Evolutionary conservation across 2,888 invertebrate species (phyloP), one percentile per base, ranked within the genome.

Genomic region (Apoda limacodes): DNA sequence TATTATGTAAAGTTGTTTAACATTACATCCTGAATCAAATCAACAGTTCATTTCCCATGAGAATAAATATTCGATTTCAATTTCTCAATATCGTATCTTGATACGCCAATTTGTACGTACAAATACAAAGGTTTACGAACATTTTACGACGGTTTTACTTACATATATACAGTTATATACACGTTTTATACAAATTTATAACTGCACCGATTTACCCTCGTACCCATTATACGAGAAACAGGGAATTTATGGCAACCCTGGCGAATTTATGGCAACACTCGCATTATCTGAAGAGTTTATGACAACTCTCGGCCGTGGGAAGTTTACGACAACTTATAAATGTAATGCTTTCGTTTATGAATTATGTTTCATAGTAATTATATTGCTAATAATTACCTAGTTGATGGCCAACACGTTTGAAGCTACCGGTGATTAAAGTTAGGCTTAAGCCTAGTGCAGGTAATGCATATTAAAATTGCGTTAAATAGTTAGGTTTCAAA

Each of bases 1-100:
- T n/a, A n/a, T n/a, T n/a, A n/a, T n/a, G n/a, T n/a, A n/a, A n/a
- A n/a, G n/a, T n/a, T n/a, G n/a, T n/a, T n/a, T n/a, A n/a, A n/a
- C n/a, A 11, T 7, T 23, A 19, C 22, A 19, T 29, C 24, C 17
- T 19, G 24, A 24, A 22, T 29, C 23, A 19, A 19, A 29, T 17
- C 29, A 29, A 22, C 28, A 11, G 12, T 19, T 19, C 23, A 29
- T 29, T 29, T 24, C 23, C 25, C 22, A 20, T 25, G 25, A 31
- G 19, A 30, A 25, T n/a, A n/a, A n/a, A n/a, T n/a, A n/a, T n/a
- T n/a, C n/a, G n/a, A n/a, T n/a, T n/a, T n/a, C n/a, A n/a, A n/a
- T n/a, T n/a, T n/a, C n/a, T n/a, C n/a, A n/a, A n/a, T n/a, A n/a
- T n/a, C n/a, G n/a, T n/a, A n/a, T n/a, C n/a, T n/a, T n/a, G n/a